Base-by-base conservation (phyloP, 2,113 vertebrate species). In the Paralichthys olivaceus region DNA sequence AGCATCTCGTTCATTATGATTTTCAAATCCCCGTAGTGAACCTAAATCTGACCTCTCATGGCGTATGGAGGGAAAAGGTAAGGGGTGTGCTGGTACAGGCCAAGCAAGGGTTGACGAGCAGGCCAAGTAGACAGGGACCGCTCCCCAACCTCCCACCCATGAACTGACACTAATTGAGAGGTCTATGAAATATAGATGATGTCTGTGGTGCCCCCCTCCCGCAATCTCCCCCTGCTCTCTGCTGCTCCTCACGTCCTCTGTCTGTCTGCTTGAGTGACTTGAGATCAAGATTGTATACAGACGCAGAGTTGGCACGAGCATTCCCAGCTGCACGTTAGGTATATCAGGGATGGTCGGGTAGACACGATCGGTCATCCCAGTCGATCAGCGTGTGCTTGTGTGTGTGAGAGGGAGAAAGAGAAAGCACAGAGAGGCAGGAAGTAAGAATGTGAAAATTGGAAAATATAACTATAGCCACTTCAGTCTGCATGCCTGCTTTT, bases 101-200 rank as follows among this genome's bases (percentile, higher is more conserved):
- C 74, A 67, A 73, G 58, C 75, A 49, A 29, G 53, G 77, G 67
- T 69, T 68, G 79, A 51, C 28, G 55, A 72, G 45, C 47, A 29
- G 67, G 47, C 68, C 53, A 51, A 72, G 81, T 49, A 82, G 79
- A 85, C 60, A 62, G 81, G 68, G 83, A 82, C 72, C 40, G 68
- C 85, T 60, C 72, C 75, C 72, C 88, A 79, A 84, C 87, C 75
- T 83, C 86, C 81, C 87, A 77, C 86, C 86, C 56, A 15, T 84
- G 86, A 92, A 90, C 73, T 88, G 86, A 92, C 92, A 88, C 90
- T 92, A 93, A 94, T 93, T 94, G 91, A 94, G 87, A 89, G 87
- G 58, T 81, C 77, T 73, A 92, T 94, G 87, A 93, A 94, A 92
- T 91, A 94, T 93, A 91, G 85, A 94, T 94, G 86, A 92, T 88